These are phyloP conservation scores for Dendrocopos noguchii DNA, from an alignment of 2,113 vertebrate genomes.

Conservation along the genomic window DNA sequence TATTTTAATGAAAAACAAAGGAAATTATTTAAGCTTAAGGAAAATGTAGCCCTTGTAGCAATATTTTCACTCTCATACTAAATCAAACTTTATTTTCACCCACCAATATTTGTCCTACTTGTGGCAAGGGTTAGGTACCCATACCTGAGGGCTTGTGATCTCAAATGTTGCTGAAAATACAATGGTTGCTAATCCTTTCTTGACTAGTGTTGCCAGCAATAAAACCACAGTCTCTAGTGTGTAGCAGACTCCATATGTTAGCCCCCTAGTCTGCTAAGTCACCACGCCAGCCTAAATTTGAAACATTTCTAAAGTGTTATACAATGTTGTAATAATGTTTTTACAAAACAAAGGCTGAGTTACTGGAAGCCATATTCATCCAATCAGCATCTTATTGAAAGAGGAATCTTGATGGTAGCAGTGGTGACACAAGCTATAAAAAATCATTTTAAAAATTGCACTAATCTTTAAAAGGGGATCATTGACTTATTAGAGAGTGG, in stretches of 20 bases:
- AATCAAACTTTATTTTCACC: not conserved
- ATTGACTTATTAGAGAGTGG: slow-evolving; percentile 16
- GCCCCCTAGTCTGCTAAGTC: slow-evolving; percentile 77
- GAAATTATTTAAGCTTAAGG: slow-evolving; percentile 9
- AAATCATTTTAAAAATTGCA: slow-evolving; percentile 13
- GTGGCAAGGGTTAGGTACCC: not conserved
- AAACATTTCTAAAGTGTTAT: slow-evolving; percentile 82
- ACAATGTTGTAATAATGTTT: slow-evolving; percentile 82
- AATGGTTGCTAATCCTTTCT: slow-evolving; percentile 55
- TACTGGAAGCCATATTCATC: slow-evolving; percentile 78
- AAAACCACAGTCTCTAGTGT: slow-evolving; percentile 75
- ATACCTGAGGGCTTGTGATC: slow-evolving; percentile 29
- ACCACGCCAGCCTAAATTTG: slow-evolving; percentile 77
- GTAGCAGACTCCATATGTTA: slow-evolving; percentile 80
- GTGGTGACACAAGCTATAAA: slow-evolving; percentile 40
- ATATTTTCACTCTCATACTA: not conserved
- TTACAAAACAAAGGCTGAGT: slow-evolving; percentile 82
- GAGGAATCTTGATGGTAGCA: slow-evolving; percentile 47
- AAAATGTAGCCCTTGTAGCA: not conserved
- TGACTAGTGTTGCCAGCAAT: slow-evolving; percentile 64
- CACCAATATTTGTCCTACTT: not conserved
- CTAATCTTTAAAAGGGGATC: not conserved
- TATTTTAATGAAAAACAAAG: slow-evolving; percentile 29
- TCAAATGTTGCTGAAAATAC: slow-evolving; percentile 15
- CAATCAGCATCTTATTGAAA: slow-evolving; percentile 74